Base-by-base conservation (phyloP, 2,113 vertebrate species). In the Oryzias curvinotus region DNA sequence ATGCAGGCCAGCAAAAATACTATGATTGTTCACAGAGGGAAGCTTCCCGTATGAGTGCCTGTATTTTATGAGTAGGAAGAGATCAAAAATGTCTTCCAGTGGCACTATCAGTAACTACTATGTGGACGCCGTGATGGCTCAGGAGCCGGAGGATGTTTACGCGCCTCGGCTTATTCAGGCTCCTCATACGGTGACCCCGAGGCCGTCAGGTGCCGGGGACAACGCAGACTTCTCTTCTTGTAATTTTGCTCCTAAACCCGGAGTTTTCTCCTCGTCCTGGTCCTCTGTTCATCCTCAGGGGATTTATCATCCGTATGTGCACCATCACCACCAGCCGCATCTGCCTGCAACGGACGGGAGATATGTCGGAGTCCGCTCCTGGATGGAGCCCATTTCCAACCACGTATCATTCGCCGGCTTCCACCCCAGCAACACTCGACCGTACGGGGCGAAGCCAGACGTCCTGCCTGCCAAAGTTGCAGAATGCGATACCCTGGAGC, bases 41-140 rank as follows among this genome's bases (percentile, higher is more conserved):
- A 93, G 95, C 95, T 95, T 95, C 93, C 92, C 91, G 91, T 93
- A 93, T 93, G 94, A 95, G 95, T 92, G 94, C 89, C 93, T 94
- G 93, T 86, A 85, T 96, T 94, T 92, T 95, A 94, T 93, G 94
- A 93, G 92, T 93, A 93, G 93, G 93, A 93, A 88, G 91, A 92
- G 90, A 91, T 91, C 92, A 92, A 92, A 92, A 91, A 99, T 99
- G 97, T 97, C 97, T 89, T 95, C 95, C 90, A 95, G 95, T 94
- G 95, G 96, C 90, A 88, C 96, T 86, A 92, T 98, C 84, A 93
- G 93, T 87, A 98, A 96, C 93, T 98, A 97, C 92, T 99, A 96
- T 92, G 95, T 96, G 90, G 96, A 99, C 92, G 94, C 96, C 75
- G 91, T 98, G 71, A 94, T 98, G 94, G 96, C 95, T 74, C 95